These are phyloP conservation scores for Polyergus mexicanus DNA, from an alignment of 1,140 invertebrate genomes.

Conservation along the genomic window DNA sequence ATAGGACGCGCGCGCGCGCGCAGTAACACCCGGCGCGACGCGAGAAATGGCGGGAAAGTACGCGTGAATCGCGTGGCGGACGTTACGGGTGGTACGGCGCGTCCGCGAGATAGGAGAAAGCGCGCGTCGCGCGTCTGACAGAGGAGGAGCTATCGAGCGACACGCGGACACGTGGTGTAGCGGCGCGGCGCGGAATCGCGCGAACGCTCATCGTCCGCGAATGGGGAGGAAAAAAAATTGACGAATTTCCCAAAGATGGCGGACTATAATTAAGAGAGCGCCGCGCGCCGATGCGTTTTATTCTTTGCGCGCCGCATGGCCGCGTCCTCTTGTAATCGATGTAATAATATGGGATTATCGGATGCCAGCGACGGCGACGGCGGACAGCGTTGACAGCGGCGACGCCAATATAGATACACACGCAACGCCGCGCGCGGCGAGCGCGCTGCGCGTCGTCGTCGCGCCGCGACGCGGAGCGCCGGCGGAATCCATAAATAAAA, in stretches of 20 bases:
- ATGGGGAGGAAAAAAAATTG: not conserved
- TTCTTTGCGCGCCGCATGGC: slow-evolving; percentile 66
- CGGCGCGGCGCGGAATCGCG: not conserved
- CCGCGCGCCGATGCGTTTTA: slow-evolving; percentile 75
- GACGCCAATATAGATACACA: not conserved
- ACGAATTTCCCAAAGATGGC: slow-evolving; percentile 77
- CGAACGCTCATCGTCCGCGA: not conserved
- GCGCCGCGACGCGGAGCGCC: slow-evolving; percentile 60
- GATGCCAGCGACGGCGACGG: not conserved
- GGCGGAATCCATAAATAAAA: slow-evolving; percentile 80
- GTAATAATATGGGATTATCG: slow-evolving; percentile 50
- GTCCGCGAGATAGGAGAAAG: not conserved
- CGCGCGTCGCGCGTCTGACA: not conserved
- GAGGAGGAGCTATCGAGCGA: not conserved
- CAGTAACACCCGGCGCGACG: slow-evolving; percentile 34
- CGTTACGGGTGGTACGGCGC: not conserved
- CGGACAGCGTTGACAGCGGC: not conserved
- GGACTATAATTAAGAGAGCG: slow-evolving; percentile 81
- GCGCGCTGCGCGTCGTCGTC: too few species aligned
- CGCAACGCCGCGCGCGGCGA: not conserved
- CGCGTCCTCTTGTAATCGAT: slow-evolving; percentile 15
- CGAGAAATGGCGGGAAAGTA: slow-evolving; percentile 71
- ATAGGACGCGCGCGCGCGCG: slow-evolving; percentile 62
- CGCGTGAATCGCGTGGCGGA: slow-evolving; percentile 17
- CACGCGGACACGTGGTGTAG: not conserved